Evolutionary conservation across 1,140 invertebrate species (phyloP).

Genomic region (Phocides pigmalion): DNA sequence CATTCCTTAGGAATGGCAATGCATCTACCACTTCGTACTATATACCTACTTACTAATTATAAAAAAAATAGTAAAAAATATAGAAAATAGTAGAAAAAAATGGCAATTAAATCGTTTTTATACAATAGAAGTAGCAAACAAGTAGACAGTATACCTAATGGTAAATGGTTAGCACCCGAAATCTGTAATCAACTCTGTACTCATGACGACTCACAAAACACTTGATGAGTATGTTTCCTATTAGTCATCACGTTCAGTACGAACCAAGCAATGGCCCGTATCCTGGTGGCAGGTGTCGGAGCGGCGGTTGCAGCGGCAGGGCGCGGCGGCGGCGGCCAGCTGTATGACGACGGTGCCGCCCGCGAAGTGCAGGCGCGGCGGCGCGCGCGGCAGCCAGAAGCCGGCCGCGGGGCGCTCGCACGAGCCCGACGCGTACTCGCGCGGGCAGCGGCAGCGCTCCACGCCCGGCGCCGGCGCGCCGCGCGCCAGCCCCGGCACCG

Average conservation of each 20-base stretch:
- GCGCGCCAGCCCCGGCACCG: slow-evolving; percentile 86
- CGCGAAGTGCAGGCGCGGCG: slow-evolving; percentile 50
- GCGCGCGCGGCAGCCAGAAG: slow-evolving; percentile 85
- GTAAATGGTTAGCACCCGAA: no score
- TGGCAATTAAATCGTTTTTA: no score
- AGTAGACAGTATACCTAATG: no score
- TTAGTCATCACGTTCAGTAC: slow-evolving; percentile 12
- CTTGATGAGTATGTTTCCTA: neutral
- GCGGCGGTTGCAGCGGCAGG: slow-evolving; percentile 93
- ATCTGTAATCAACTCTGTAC: no score
- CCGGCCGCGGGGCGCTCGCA: slow-evolving; percentile 95
- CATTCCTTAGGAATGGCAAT: no score
- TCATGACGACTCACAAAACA: no score
- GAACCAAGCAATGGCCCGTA: slow-evolving; percentile 93
- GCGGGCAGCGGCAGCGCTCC: slow-evolving; percentile 94
- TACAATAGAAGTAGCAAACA: no score
- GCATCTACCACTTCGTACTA: no score
- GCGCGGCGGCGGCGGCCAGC: slow-evolving; percentile 91
- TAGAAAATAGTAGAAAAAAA: no score
- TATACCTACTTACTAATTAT: no score
- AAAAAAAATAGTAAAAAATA: no score
- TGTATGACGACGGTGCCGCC: slow-evolving; percentile 87
- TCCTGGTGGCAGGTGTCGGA: slow-evolving; percentile 92
- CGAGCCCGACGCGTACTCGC: slow-evolving; percentile 90
- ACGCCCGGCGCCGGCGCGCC: slow-evolving; percentile 90